Evolutionary conservation across 2,888 invertebrate genomes (phyloP), one percentile per base, ranked within the genome.

Genomic region (Clistopyga incitator): DNA sequence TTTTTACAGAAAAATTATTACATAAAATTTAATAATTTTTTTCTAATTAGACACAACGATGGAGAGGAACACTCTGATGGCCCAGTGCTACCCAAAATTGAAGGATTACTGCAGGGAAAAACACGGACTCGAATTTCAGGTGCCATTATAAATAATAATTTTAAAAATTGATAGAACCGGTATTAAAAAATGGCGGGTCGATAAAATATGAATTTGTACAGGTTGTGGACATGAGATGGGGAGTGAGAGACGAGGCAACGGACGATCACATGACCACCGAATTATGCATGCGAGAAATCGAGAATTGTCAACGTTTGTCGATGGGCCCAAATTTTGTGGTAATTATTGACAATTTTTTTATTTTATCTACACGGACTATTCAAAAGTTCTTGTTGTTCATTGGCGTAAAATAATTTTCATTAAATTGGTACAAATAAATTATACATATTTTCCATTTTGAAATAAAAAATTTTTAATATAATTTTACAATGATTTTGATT

Each of bases 211-310:
- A 8, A 71, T 64, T 64, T 38, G 11, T 20, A 11, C 88, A 98
- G 98, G 99, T 99, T 3, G 99, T 99, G 38, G 99, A 99, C 94
- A 99, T 99, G 99, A 95, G 99, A 90, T 99, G 99, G 99, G 99
- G 99, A 6, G 99, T 99, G 0, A 95, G 99, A 90, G 99, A 99
- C 91, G 99, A 99, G 93, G 99, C 99, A 0, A 99, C 99, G 0
- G 99, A 99, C 90, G 99, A 99, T 95, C 99, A 99, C 94, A 99
- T 99, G 99, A 99, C 99, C 23, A 99, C 99, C 0, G 98, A 99
- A 90, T 95, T 99, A 0, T 99, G 99, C 92, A 99, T 99, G 98
- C 96, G 98, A 85, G 99, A 99, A 94, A 99, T 99, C 85, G 97
- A 98, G 93, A 99, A 99, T 93, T 99, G 99, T 91, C 99, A 99